Conservation (phyloP, 92 coral and sea anemone genomes). For the Epizoanthus rinbou region DNA sequence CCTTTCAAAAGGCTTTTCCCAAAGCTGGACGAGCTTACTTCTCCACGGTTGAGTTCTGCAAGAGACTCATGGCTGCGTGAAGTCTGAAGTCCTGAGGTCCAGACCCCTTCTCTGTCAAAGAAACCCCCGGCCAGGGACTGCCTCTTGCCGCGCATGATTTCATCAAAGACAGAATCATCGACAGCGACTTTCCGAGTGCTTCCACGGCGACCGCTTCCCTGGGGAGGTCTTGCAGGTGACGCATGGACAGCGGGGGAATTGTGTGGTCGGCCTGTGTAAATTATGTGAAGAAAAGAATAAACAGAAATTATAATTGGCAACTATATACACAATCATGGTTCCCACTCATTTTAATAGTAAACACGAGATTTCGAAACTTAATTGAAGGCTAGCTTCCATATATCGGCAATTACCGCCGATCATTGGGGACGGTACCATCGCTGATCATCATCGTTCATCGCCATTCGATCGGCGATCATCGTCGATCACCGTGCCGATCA, state of each 20-base stretch:
- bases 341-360: too few species aligned
- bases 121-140: conserved; percentile 92
- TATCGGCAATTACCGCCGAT: too few species aligned
- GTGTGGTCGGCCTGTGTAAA: conserved; percentile 15
- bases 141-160: conserved; percentile 86
- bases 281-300: not conserved
- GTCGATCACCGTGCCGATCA: too few species aligned
- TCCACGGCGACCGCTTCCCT: conserved; percentile 59
- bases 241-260: not conserved
- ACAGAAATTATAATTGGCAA: not conserved
- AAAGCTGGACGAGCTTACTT: conserved; percentile 59
- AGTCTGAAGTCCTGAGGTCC: conserved; percentile 80
- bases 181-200: conserved; percentile 52
- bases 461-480: too few species aligned
- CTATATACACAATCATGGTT: too few species aligned
- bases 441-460: too few species aligned
- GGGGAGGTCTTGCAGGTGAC: not conserved
- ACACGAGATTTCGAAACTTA: too few species aligned
- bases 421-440: too few species aligned
- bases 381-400: too few species aligned
- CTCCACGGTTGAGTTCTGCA: conserved; percentile 58
- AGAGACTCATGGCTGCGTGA: conserved; percentile 81
- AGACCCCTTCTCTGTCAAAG: conserved; percentile 91
- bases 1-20: conserved; percentile 78
- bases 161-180: conserved; percentile 87